These are phyloP conservation scores for Philereme vetulata DNA, from an alignment of 2,888 invertebrate genomes.

Conservation along the genomic window DNA sequence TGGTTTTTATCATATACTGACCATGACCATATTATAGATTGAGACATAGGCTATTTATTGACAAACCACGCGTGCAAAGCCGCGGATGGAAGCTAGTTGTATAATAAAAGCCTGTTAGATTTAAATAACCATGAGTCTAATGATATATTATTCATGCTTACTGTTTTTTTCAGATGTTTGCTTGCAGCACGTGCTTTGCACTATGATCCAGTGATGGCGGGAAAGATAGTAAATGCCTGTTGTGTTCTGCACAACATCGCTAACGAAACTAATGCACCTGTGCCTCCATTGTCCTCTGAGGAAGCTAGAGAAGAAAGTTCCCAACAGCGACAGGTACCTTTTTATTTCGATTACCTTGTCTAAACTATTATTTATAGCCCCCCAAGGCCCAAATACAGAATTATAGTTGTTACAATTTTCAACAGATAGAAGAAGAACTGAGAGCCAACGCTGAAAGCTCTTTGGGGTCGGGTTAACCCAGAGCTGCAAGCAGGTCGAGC, in stretches of 20 bases:
- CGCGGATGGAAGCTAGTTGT: too few relatives aligned
- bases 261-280: not conserved
- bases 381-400: not conserved
- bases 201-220: conserved; percentile 5
- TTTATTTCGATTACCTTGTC: not conserved
- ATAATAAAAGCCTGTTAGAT: not conserved
- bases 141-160: not conserved
- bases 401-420: not conserved
- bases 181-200: conserved; percentile 1
- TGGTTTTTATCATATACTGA: not conserved
- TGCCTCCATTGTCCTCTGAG: conserved; percentile 1
- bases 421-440: too few relatives aligned
- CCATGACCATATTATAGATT: too few relatives aligned
- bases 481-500: not conserved
- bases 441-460: not conserved
- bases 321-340: not conserved
- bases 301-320: not conserved
- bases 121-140: not conserved
- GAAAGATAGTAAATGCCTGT: conserved; percentile 12
- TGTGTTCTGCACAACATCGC: not conserved
- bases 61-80: too few relatives aligned
- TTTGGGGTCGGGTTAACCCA: not conserved
- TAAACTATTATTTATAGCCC: not conserved
- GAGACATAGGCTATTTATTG: too few relatives aligned
- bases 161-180: not conserved